These are phyloP conservation scores for Mythimna loreyi DNA, from an alignment of 2,888 invertebrate species.

Conservation along the genomic window DNA sequence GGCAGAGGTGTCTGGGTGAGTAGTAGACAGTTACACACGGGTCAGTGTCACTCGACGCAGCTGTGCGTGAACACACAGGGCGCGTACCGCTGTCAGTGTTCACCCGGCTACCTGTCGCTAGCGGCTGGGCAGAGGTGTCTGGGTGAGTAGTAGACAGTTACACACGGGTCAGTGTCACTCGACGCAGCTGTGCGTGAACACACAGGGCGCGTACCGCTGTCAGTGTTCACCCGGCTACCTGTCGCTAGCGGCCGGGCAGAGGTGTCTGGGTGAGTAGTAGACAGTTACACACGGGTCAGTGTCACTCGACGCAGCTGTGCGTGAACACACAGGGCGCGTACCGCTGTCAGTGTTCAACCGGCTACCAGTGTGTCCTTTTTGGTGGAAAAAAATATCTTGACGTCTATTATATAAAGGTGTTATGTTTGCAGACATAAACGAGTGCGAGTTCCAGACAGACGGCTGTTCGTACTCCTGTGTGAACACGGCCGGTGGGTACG, in stretches of 20 bases:
- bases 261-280: slow-evolving; percentile 82
- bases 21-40: neutral
- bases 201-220: slow-evolving; percentile 91
- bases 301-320: slow-evolving; percentile 90
- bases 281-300: slow-evolving; percentile 69
- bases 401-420: too few species aligned
- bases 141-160: slow-evolving; percentile 71
- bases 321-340: slow-evolving; percentile 91
- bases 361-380: too few species aligned
- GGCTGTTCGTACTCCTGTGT: slow-evolving; percentile 91
- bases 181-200: slow-evolving; percentile 91
- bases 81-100: slow-evolving; percentile 91
- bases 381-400: too few species aligned
- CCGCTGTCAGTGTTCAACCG: slow-evolving; percentile 90
- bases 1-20: slow-evolving; percentile 86
- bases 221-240: slow-evolving; percentile 90
- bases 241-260: slow-evolving; percentile 83
- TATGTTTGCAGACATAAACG: slow-evolving; percentile 86
- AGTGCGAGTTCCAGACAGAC: slow-evolving; percentile 84
- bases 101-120: slow-evolving; percentile 87
- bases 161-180: slow-evolving; percentile 84
- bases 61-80: slow-evolving; percentile 91
- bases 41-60: slow-evolving; percentile 89
- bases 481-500: slow-evolving; percentile 92
- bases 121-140: slow-evolving; percentile 86